phyloP scores from a whole-genome alignment of 1,140 invertebrate species.

The Glomeris maerens region DNA sequence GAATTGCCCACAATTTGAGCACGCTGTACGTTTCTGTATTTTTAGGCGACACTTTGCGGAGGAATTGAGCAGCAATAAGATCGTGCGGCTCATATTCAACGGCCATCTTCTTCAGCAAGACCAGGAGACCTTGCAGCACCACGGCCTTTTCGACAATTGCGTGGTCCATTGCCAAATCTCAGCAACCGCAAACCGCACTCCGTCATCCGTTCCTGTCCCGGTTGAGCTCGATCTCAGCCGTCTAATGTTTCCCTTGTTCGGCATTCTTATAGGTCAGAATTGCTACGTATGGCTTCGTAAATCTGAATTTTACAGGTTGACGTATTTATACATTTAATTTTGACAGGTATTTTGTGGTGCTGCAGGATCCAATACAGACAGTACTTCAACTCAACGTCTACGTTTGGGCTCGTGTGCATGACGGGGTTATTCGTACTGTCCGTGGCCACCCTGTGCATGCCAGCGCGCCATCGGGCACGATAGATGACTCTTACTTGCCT shows the following conservation, averaged over 20 bases:
- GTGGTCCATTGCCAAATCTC: constrained; percentile 69
- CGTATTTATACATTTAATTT: too few species aligned
- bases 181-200: constrained; percentile 20
- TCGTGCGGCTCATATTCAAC: constrained; percentile 72
- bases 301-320: too few species aligned
- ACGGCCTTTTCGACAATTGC: constrained; percentile 67
- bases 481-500: too few species aligned
- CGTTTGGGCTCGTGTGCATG: constrained; percentile 41
- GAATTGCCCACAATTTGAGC: neutral
- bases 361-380: constrained; percentile 44
- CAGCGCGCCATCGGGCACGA: constrained; percentile 34
- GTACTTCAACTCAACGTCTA: constrained; percentile 46
- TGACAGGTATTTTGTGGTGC: constrained; percentile 45
- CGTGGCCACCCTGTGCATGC: constrained; percentile 35
- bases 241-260: constrained; percentile 30
- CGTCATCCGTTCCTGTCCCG: neutral
- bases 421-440: constrained; percentile 43
- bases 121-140: constrained; percentile 52
- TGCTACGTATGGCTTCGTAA: too few species aligned
- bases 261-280: constrained; percentile 24
- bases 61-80: constrained; percentile 57
- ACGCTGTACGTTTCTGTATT: constrained; percentile 21
- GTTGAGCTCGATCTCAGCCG: constrained; percentile 16
- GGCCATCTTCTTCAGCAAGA: constrained; percentile 67
- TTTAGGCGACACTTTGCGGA: constrained; percentile 62